Percentiles rank a stretch among this genome's conserved stretches.
Evolutionary conservation across 1,140 invertebrate genomes (phyloP).

Genomic region (Popillia japonica): DNA sequence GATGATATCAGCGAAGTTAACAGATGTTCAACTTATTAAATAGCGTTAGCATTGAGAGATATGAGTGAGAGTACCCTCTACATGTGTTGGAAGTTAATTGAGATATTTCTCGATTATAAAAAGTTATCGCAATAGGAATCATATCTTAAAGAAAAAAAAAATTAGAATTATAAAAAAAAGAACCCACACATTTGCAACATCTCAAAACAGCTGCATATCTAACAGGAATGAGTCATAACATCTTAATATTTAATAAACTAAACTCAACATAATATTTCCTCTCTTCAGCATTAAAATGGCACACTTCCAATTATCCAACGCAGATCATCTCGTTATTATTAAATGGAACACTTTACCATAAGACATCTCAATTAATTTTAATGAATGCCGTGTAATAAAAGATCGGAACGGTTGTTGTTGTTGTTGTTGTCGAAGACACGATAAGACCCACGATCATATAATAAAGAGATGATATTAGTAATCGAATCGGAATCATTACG

Average conservation of each 20-base stretch:
- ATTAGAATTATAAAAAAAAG: not conserved
- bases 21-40: no score
- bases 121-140: no score
- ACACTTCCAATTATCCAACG: not conserved
- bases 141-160: not conserved
- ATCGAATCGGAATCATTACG: no score
- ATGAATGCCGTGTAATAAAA: not conserved
- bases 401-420: no score
- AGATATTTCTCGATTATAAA: no score
- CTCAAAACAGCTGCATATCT: not conserved
- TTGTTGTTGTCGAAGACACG: no score
- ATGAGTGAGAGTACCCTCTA: no score
- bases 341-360: not conserved
- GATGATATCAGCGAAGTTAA: no score
- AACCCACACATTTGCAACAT: not conserved
- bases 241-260: not conserved
- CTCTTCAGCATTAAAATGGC: slow-evolving; percentile 9
- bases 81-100: no score
- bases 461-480: no score
- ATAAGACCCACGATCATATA: no score
- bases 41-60: no score
- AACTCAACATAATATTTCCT: not conserved
- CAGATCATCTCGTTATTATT: not conserved
- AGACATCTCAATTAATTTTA: slow-evolving; percentile 19
- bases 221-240: not conserved